Conservation (phyloP, 2,113 vertebrate species). For the Hippolais icterina region DNA sequence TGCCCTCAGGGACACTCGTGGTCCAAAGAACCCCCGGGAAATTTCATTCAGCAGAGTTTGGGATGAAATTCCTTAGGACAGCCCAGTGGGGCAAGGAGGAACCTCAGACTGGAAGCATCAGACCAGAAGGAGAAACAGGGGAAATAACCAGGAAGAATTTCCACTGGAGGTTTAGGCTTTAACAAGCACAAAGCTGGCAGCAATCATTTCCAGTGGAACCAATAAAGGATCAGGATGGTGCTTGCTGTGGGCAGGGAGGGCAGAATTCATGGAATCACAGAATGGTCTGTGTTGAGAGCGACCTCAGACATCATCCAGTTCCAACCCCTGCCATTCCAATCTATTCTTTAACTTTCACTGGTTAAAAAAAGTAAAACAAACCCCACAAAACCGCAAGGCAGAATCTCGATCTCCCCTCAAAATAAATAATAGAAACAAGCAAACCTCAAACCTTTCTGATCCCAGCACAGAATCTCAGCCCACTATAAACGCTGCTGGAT, state of each 20-base stretch:
- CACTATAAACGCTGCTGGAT: not conserved
- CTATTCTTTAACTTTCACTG: not conserved
- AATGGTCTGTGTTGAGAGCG: not conserved
- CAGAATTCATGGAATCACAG: not conserved
- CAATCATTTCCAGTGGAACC: not conserved
- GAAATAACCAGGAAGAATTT: not conserved
- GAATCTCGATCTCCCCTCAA: not conserved
- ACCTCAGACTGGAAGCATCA: not conserved
- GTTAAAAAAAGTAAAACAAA: not conserved
- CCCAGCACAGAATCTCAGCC: not conserved
- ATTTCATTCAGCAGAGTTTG: not conserved
- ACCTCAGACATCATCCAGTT: not conserved
- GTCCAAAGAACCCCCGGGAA: no score
- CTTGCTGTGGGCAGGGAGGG: not conserved
- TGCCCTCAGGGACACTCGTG: accelerated
- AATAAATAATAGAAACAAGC: not conserved
- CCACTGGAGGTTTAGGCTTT: no score
- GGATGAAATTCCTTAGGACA: not conserved
- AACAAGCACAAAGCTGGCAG: no score
- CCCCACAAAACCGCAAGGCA: not conserved
- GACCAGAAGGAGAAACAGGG: not conserved
- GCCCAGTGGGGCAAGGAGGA: not conserved
- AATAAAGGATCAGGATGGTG: not conserved
- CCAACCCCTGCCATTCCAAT: not conserved
- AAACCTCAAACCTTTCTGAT: not conserved